A percentile compares a stretch with the other conserved stretches of the same genome.
These are phyloP conservation scores for Hydropsyche tenuis DNA, from an alignment of 1,140 invertebrate genomes.

Conservation along the genomic window DNA sequence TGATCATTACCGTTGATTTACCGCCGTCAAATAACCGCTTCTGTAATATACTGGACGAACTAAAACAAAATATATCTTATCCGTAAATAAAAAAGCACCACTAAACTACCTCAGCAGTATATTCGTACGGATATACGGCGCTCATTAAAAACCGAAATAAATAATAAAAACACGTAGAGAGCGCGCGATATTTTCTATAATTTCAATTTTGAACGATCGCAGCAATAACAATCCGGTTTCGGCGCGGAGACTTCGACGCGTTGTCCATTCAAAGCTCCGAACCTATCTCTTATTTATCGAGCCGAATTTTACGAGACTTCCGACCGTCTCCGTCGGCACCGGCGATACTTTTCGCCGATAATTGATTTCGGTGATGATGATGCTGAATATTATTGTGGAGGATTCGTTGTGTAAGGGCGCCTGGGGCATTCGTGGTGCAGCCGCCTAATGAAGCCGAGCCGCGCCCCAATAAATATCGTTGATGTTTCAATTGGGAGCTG, in stretches of 20 bases:
- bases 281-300: too few relatives aligned
- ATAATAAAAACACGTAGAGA: slow-evolving; percentile 2
- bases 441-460: slow-evolving; percentile 32
- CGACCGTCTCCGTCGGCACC: neutral
- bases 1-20: slow-evolving; percentile 33
- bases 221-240: too few relatives aligned
- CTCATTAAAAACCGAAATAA: slow-evolving; percentile 18
- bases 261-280: too few relatives aligned
- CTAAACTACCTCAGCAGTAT: slow-evolving; percentile 6
- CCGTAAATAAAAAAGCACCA: neutral
- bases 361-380: slow-evolving; percentile 23
- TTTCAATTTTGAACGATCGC: neutral
- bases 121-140: neutral
- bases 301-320: too few relatives aligned
- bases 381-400: too few relatives aligned
- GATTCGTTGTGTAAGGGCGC: neutral
- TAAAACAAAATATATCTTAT: slow-evolving; percentile 13
- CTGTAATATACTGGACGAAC: slow-evolving; percentile 29
- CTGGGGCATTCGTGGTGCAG: slow-evolving; percentile 4
- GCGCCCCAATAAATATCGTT: slow-evolving; percentile 44
- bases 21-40: slow-evolving; percentile 34
- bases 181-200: slow-evolving; percentile 6
- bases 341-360: slow-evolving; percentile 26
- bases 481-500: slow-evolving; percentile 47
- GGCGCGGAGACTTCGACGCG: too few relatives aligned